phyloP scores from a whole-genome alignment of 2,888 invertebrate species.

The Ochlodes sylvanus region DNA sequence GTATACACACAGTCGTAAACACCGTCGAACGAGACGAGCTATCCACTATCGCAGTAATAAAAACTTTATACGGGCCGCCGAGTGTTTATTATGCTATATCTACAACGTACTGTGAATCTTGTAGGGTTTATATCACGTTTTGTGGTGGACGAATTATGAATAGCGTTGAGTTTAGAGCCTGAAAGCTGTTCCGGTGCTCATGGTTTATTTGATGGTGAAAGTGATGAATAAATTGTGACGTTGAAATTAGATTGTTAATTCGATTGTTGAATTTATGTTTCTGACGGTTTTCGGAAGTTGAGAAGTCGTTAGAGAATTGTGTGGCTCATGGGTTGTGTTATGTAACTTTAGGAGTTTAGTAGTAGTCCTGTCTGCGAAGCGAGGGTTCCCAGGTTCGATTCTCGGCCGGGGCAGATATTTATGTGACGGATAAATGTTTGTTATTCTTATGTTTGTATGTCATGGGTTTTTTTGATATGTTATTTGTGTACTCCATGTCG shows the following conservation, averaged over 20 bases:
- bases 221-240: conserved; percentile 11
- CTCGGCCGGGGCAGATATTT: no score
- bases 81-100: conserved; percentile 47
- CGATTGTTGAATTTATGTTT: neutral
- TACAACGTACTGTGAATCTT: conserved; percentile 43
- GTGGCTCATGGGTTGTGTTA: no score
- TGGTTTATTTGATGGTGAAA: conserved; percentile 4
- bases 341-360: no score
- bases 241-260: conserved; percentile 2
- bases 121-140: conserved; percentile 30
- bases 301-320: neutral
- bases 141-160: conserved; percentile 37
- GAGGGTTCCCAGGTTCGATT: no score
- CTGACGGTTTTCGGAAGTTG: neutral
- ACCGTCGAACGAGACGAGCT: conserved; percentile 45
- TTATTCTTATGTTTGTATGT: no score
- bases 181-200: conserved; percentile 14
- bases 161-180: conserved; percentile 23
- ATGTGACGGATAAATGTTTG: no score
- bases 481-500: no score
- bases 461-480: no score
- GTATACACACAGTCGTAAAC: conserved; percentile 57
- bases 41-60: conserved; percentile 44
- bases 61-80: conserved; percentile 46
- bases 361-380: no score